phyloP scores from a whole-genome alignment of 2,113 vertebrate species.

The Bos indicus region DNA sequence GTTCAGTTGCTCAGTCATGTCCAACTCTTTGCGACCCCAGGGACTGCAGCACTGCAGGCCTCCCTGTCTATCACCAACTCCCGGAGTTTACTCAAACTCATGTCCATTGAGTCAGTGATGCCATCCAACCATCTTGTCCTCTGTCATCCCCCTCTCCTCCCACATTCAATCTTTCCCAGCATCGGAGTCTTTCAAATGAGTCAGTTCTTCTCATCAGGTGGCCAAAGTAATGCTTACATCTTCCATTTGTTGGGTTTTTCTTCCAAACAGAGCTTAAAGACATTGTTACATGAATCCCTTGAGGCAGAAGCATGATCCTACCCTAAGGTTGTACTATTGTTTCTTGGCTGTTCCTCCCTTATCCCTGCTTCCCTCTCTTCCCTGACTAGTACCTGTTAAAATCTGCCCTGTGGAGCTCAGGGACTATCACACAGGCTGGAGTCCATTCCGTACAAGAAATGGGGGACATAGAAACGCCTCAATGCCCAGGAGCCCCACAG shows the following conservation, averaged over 20 bases:
- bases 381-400: not conserved
- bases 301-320: not conserved
- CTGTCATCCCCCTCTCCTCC: not conserved
- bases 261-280: not conserved
- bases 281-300: not conserved
- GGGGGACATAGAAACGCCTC: not conserved
- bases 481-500: not conserved
- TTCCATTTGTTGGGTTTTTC: not conserved
- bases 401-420: not conserved
- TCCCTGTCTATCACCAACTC: not conserved
- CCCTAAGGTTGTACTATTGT: not conserved
- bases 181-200: not conserved
- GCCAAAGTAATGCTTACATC: not conserved
- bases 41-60: not conserved
- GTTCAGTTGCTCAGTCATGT: not conserved
- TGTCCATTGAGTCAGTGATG: not conserved
- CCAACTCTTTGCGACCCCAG: fast-evolving
- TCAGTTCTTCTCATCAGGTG: not conserved
- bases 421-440: not conserved
- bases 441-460: not conserved
- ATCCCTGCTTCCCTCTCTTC: not conserved
- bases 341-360: not conserved
- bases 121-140: not conserved
- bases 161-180: not conserved
- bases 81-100: not conserved